These are phyloP conservation scores for Chrysaora quinquecirrha DNA, from an alignment of 30 jellyfish, hydroid and myxozoan species.

Conservation along the genomic window DNA sequence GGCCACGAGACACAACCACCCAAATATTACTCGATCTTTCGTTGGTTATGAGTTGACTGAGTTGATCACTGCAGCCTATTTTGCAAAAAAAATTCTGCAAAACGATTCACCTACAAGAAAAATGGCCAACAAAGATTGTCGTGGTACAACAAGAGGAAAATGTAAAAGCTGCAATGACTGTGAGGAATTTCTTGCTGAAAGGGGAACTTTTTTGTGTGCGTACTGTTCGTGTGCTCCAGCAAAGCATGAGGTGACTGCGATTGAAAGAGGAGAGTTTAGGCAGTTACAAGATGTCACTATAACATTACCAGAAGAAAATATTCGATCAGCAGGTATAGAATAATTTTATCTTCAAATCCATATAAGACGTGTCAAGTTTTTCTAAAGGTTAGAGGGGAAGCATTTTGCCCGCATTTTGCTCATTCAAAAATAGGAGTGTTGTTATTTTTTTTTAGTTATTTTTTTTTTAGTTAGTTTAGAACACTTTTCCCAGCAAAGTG, in stretches of 20 bases:
- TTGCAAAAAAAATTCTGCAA: not conserved
- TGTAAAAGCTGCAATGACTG: slow-evolving; percentile 14
- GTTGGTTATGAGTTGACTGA: no score
- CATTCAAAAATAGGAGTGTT: not conserved
- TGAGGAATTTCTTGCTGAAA: slow-evolving; percentile 20
- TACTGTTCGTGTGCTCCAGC: slow-evolving; percentile 33
- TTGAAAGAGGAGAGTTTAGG: not conserved
- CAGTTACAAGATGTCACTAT: not conserved
- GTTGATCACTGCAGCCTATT: not conserved
- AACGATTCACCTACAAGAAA: not conserved
- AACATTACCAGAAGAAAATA: not conserved
- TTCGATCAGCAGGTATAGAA: not conserved
- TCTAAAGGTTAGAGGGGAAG: no score
- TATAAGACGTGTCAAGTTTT: no score
- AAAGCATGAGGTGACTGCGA: slow-evolving; percentile 4
- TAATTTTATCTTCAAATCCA: not conserved
- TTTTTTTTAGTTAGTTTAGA: no score
- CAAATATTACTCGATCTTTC: no score
- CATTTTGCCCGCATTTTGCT: no score
- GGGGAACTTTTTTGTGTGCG: slow-evolving; percentile 27
- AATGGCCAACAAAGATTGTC: slow-evolving; percentile 29
- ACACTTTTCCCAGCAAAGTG: no score
- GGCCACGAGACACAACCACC: not conserved
- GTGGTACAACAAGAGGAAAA: slow-evolving; percentile 16
- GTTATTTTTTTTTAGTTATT: not conserved